Evolutionary conservation across 2,888 invertebrate genomes (phyloP).

Genomic region (Stratiomys singularior): DNA sequence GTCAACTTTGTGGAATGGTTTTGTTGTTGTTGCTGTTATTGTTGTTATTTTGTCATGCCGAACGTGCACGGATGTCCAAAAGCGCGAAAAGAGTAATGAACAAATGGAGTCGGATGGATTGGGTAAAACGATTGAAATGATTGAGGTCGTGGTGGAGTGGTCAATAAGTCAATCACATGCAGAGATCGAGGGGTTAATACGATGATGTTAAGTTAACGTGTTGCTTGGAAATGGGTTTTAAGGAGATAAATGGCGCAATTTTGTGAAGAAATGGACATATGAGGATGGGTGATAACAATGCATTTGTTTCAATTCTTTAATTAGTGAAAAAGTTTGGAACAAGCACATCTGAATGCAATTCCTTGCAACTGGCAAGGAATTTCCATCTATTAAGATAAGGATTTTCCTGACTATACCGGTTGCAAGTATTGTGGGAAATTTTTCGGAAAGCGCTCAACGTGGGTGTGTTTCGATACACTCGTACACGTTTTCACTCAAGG

Average conservation of each 20-base stretch:
- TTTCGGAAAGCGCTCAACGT: too few species aligned
- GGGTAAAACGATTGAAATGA: neutral
- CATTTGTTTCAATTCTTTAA: too few species aligned
- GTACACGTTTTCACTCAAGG: too few species aligned
- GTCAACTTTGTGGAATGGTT: neutral
- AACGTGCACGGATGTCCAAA: neutral
- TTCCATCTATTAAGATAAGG: too few species aligned
- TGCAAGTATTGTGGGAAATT: too few species aligned
- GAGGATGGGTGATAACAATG: too few species aligned
- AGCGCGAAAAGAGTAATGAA: neutral
- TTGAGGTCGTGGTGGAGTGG: constrained; percentile 34
- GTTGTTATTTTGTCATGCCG: neutral
- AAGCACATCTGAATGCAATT: too few species aligned
- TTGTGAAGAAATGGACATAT: too few species aligned
- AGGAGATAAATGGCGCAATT: neutral
- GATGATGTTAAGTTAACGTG: constrained; percentile 15
- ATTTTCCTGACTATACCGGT: too few species aligned
- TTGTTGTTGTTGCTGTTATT: neutral
- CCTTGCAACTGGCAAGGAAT: too few species aligned
- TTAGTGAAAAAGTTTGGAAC: too few species aligned
- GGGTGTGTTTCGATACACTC: too few species aligned
- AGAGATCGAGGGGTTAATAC: constrained; percentile 20
- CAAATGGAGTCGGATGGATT: constrained; percentile 16
- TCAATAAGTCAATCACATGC: constrained; percentile 33
- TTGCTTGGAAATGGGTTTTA: neutral